phyloP scores from a whole-genome alignment of 2,797 vertebrate species.

The Etheostoma perlongum region DNA sequence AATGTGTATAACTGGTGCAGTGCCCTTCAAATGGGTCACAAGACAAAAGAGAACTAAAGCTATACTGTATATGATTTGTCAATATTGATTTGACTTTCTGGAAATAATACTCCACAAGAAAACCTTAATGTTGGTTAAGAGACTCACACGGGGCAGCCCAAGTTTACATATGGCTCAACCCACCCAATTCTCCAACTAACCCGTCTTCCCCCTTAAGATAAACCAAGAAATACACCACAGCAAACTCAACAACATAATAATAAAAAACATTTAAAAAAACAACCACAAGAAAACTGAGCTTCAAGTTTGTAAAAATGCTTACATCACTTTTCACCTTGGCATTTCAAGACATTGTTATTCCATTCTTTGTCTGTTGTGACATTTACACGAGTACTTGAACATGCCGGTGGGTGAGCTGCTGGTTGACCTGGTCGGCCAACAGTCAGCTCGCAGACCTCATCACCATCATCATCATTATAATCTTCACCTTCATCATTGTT shows the following conservation, averaged over 20 bases:
- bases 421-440: conserved; percentile 26
- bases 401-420: conserved; percentile 42
- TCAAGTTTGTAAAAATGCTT: conserved; percentile 82
- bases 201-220: conserved; percentile 34
- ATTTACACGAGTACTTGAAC: conserved; percentile 69
- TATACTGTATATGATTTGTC: background rate
- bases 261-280: conserved; percentile 11
- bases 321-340: conserved; percentile 70
- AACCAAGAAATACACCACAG: conserved; percentile 69
- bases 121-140: background rate
- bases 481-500: conserved; percentile 59
- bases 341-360: conserved; percentile 65
- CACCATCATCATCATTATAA: conserved; percentile 28
- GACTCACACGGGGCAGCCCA: conserved; percentile 55
- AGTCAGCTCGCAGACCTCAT: conserved; percentile 48
- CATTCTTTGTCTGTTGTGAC: conserved; percentile 66
- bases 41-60: conserved; percentile 2
- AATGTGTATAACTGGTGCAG: background rate
- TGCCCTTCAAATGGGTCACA: background rate
- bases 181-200: conserved; percentile 33
- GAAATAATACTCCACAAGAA: background rate
- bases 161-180: conserved; percentile 65
- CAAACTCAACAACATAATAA: conserved; percentile 62
- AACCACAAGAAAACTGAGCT: conserved; percentile 69
- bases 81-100: background rate